Evolutionary conservation across 1,140 invertebrate genomes (phyloP).

Genomic region (Micrasema longulum): DNA sequence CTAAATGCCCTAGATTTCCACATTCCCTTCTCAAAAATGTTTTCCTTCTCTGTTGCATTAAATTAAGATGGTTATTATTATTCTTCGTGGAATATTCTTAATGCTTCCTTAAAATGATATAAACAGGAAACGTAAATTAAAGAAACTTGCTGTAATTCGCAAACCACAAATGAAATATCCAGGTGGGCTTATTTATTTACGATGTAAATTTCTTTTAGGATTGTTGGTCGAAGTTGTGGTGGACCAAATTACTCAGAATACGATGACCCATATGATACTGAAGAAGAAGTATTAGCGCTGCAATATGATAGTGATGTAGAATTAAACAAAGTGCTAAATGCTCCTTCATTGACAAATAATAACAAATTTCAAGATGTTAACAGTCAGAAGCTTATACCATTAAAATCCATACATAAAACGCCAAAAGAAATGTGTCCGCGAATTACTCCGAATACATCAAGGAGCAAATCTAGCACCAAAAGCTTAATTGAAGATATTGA

Average conservation of each 20-base stretch:
- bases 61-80: no score
- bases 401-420: slow-evolving; percentile 26
- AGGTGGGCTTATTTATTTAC: no score
- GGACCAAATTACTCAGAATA: slow-evolving; percentile 58
- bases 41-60: no score
- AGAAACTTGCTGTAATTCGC: no score
- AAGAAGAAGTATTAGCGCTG: slow-evolving; percentile 65
- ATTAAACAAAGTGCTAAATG: slow-evolving; percentile 56
- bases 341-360: slow-evolving; percentile 24
- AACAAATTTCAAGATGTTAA: slow-evolving; percentile 27
- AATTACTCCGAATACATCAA: slow-evolving; percentile 25
- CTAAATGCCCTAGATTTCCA: no score
- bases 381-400: slow-evolving; percentile 34
- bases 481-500: slow-evolving; percentile 48
- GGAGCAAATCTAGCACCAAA: slow-evolving; percentile 36
- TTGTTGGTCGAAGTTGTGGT: slow-evolving; percentile 61
- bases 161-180: no score
- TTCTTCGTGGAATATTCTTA: no score
- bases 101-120: no score
- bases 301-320: slow-evolving; percentile 65
- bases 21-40: no score
- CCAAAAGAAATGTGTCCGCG: neutral
- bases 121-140: no score
- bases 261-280: slow-evolving; percentile 59
- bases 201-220: slow-evolving; percentile 59